phyloP scores from a whole-genome alignment of 2,113 vertebrate genomes.

The Haemorhous mexicanus region DNA sequence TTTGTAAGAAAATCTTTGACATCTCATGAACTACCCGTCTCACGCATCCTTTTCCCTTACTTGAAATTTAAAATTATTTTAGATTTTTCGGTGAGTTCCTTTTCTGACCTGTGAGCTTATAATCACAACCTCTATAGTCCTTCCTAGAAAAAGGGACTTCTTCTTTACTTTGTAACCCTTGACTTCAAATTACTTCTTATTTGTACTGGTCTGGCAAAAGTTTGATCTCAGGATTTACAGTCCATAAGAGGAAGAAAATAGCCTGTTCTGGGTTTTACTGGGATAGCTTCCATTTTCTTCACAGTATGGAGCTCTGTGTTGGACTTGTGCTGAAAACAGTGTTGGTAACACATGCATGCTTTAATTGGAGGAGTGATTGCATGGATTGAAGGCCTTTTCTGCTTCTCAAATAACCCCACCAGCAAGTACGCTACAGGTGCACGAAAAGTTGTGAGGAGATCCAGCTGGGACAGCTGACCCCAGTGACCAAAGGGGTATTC shows the following conservation, averaged over 20 bases:
- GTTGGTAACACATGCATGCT: background rate
- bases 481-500: background rate
- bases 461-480: background rate
- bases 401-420: background rate
- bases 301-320: background rate
- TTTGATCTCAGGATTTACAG: fast-evolving
- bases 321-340: background rate
- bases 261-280: background rate
- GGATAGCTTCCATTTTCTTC: background rate
- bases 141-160: background rate
- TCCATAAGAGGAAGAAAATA: background rate
- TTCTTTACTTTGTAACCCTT: background rate
- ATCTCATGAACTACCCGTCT: background rate
- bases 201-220: background rate
- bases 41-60: background rate
- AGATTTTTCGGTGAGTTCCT: background rate
- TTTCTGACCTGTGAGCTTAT: background rate
- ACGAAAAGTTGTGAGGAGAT: background rate
- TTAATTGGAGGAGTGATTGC: background rate
- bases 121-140: background rate
- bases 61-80: background rate
- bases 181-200: background rate
- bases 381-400: background rate
- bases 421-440: background rate
- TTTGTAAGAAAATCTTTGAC: background rate